Percentiles rank a stretch among this genome's conserved stretches.
phyloP scores from a whole-genome alignment of 1,140 invertebrate species.

The Radopholus similis region DNA sequence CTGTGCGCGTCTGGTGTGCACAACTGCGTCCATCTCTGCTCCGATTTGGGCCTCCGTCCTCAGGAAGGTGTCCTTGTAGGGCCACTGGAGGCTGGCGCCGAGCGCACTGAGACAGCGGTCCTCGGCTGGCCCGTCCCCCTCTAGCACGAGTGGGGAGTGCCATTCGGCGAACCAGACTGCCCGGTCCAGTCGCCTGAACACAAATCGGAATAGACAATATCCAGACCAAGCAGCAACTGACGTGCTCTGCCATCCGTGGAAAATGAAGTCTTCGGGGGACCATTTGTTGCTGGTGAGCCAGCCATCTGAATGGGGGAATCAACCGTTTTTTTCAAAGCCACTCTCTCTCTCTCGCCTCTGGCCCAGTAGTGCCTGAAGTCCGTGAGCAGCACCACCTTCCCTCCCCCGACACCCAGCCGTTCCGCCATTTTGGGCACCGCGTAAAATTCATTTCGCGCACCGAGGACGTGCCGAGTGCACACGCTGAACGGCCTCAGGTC shows the following conservation, averaged over 20 bases:
- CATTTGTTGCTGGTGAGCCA: conserved; percentile 35
- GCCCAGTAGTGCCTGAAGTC: conserved; percentile 28
- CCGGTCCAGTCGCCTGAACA: no score
- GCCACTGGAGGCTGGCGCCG: no score
- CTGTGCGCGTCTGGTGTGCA: no score
- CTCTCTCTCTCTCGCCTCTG: background rate
- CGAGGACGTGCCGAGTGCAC: conserved; percentile 32
- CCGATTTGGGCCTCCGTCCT: no score
- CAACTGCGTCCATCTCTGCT: no score
- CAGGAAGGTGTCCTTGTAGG: no score
- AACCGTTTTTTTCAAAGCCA: background rate
- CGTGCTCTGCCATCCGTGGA: conserved; percentile 32
- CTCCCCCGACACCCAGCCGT: background rate
- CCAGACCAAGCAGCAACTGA: background rate
- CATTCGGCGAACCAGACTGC: no score
- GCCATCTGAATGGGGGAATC: conserved; percentile 23
- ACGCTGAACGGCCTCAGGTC: conserved; percentile 20
- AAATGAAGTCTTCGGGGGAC: conserved; percentile 28
- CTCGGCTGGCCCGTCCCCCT: no score
- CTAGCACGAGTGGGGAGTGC: no score
- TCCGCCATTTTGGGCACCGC: background rate
- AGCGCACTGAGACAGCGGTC: no score
- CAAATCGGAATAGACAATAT: no score
- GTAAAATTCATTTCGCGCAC: conserved; percentile 24
- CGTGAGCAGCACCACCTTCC: conserved; percentile 5